Evolutionary conservation across 2,888 invertebrate species (phyloP), one percentile per base, ranked within the genome.

Genomic region (Nudaria mundana): DNA sequence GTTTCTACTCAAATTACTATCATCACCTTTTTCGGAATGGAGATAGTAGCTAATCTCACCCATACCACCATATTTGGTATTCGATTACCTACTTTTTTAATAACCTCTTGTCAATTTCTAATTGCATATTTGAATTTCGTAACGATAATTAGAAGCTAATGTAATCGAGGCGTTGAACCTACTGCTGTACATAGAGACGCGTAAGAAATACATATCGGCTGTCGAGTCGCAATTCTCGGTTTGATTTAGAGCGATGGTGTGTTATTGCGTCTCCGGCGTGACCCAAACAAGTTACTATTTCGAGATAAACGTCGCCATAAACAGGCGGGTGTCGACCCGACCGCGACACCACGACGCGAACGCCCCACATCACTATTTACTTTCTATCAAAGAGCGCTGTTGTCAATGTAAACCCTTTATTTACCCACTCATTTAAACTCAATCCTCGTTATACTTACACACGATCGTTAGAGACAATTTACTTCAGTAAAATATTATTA

Each of bases 261-360:
- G 71, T 75, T 79, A 82, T 81, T 83, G 78, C 81, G 79, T 76
- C 69, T 76, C 61, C 65, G 70, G 66, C 72, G 70, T 79, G 81
- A 79, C 76, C 81, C 78, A 81, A 85, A 85, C 87, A 79, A 80
- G 83, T 82, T 81, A 76, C 85, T 88, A 84, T 87, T 85, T 86
- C 76, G 81, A 86, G 84, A 84, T 86, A 85, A 84, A 80, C 77
- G 76, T 70, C 62, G 68, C 86, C 87, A 81, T 87, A 88, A 85
- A 84, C 76, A 84, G 79, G 57, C 56, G 68, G 63, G 66, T 58
- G 72, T 63, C 69, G 66, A 64, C 68, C 69, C 71, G 47, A 54
- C 59, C 70, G 62, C 66, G 63, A 57, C 62, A 55, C 64, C 55
- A 56, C 63, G 66, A 60, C 71, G n/a, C n/a, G n/a, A n/a, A n/a